Evolutionary conservation across 2,797 vertebrate genomes (phyloP).

Genomic region (Acipenser ruthenus): DNA sequence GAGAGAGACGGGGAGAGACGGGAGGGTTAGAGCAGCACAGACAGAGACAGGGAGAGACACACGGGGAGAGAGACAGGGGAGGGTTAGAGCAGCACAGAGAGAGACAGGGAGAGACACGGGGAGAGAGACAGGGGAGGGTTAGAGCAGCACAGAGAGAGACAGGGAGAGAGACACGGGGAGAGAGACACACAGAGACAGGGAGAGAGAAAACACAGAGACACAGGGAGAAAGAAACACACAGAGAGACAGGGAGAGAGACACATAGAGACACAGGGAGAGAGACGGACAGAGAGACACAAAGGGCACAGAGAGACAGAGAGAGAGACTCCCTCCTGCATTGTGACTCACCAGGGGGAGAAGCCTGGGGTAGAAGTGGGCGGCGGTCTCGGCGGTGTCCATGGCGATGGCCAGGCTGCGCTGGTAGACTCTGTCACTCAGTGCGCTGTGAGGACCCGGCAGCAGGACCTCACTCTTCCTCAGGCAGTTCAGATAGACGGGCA

Average conservation of each 20-base stretch:
- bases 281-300: neutral
- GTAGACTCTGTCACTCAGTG: slow-evolving; percentile 58
- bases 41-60: neutral
- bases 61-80: neutral
- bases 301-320: neutral
- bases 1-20: too few species aligned
- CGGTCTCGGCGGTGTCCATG: slow-evolving; percentile 52
- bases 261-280: neutral
- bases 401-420: slow-evolving; percentile 52
- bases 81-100: slow-evolving; percentile 8
- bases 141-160: neutral
- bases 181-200: neutral
- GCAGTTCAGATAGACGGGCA: slow-evolving; percentile 65
- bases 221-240: too few species aligned
- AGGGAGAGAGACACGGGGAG: too few species aligned
- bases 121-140: neutral
- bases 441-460: slow-evolving; percentile 57
- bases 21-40: too few species aligned
- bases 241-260: too few species aligned
- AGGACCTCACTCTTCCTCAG: slow-evolving; percentile 68
- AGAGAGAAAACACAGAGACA: neutral
- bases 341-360: slow-evolving; percentile 55
- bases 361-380: slow-evolving; percentile 58
- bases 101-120: neutral
- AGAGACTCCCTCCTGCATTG: neutral